phyloP scores from a whole-genome alignment of 2,797 vertebrate species.

The Artibeus lituratus region DNA sequence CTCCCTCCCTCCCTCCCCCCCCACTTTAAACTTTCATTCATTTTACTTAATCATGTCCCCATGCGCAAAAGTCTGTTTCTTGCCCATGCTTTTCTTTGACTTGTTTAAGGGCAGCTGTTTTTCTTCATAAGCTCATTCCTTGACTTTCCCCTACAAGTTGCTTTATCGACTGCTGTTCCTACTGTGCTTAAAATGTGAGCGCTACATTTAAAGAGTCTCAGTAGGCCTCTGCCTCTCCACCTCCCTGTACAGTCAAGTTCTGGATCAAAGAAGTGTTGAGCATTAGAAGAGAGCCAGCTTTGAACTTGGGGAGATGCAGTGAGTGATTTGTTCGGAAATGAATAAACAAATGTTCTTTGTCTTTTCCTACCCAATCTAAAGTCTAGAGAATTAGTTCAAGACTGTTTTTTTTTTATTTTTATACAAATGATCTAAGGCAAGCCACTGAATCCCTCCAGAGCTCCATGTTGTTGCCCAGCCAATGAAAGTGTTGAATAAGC shows the following conservation, averaged over 20 bases:
- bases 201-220: background rate
- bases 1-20: too few species aligned
- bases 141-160: background rate
- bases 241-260: background rate
- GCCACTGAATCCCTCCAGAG: conserved; percentile 55
- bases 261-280: background rate
- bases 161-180: background rate
- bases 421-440: conserved; percentile 66
- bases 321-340: background rate
- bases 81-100: background rate
- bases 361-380: background rate
- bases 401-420: conserved; percentile 40
- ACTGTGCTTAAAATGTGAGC: background rate
- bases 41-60: background rate
- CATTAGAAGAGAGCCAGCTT: background rate
- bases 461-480: conserved; percentile 54
- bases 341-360: background rate
- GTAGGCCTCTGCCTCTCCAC: background rate
- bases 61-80: background rate
- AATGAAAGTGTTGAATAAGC: conserved; percentile 57
- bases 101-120: background rate
- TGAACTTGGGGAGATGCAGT: background rate
- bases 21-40: background rate
- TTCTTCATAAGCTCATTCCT: background rate
- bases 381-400: conserved; percentile 55